Evolutionary conservation across 53 echinoderm and acorn worm species (phyloP).

Genomic region (Echinarachnius parma): DNA sequence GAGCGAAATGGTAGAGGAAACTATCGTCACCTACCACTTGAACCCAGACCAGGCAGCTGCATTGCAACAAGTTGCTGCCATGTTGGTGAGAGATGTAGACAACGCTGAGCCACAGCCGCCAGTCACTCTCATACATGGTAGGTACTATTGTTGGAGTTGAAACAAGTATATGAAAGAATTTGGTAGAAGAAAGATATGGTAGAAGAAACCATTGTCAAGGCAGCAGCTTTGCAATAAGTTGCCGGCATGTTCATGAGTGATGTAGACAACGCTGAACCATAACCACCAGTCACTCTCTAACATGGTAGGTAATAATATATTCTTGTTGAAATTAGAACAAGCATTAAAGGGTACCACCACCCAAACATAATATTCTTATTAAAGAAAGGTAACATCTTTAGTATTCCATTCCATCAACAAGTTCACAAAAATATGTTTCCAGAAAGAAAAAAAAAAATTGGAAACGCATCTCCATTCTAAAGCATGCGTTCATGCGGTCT

Average conservation of each 20-base stretch:
- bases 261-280: background rate
- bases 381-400: too few species aligned
- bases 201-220: slow-evolving; percentile 52
- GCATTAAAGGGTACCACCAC: too few species aligned
- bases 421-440: too few species aligned
- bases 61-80: slow-evolving; percentile 53
- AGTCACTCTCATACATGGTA: slow-evolving; percentile 87
- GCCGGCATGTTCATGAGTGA: slow-evolving; percentile 56
- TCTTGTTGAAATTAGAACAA: too few species aligned
- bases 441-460: too few species aligned
- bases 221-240: slow-evolving; percentile 60
- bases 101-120: slow-evolving; percentile 8
- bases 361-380: too few species aligned
- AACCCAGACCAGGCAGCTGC: slow-evolving; percentile 82
- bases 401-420: too few species aligned
- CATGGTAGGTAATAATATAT: too few species aligned
- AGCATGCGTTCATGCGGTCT: too few species aligned
- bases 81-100: slow-evolving; percentile 45
- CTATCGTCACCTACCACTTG: slow-evolving; percentile 53
- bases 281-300: slow-evolving; percentile 65
- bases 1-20: slow-evolving; percentile 48
- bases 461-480: too few species aligned
- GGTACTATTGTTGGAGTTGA: too few species aligned
- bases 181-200: slow-evolving; percentile 57
- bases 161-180: too few species aligned